Evolutionary conservation across 2,113 vertebrate species (phyloP).

Genomic region (Scytalopus superciliaris): DNA sequence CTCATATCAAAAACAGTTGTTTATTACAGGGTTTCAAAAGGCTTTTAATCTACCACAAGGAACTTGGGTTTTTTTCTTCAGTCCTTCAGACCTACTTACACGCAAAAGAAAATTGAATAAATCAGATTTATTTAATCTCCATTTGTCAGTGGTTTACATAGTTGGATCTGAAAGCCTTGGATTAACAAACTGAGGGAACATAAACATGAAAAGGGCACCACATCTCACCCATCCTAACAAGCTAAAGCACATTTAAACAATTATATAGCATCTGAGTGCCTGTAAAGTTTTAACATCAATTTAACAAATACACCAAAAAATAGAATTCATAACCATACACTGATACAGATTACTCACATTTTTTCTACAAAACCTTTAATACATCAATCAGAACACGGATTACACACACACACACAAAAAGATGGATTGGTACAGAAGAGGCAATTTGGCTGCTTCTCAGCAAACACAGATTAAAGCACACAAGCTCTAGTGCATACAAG

Average conservation of each 20-base stretch:
- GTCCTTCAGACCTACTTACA: background rate
- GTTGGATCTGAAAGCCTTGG: background rate
- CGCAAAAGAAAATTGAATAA: background rate
- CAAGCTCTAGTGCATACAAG: slow-evolving; percentile 24
- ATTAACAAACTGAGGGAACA: background rate
- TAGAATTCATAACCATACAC: background rate
- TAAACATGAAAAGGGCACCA: background rate
- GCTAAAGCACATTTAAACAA: background rate
- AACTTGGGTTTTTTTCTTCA: background rate
- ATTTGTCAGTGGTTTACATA: background rate
- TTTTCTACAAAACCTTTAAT: slow-evolving; percentile 28
- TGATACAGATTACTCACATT: background rate
- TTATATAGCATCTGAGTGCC: background rate
- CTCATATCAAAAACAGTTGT: background rate
- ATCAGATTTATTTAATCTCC: slow-evolving; percentile 35
- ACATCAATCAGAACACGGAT: slow-evolving; percentile 53
- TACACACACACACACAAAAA: slow-evolving; percentile 23
- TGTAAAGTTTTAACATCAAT: background rate
- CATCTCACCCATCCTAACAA: background rate
- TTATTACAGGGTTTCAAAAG: background rate
- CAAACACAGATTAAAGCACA: slow-evolving; percentile 56
- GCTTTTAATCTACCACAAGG: background rate
- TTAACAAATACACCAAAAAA: background rate
- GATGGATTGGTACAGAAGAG: slow-evolving; percentile 11
- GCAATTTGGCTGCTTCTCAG: slow-evolving; percentile 59